Conservation (phyloP, 2,888 invertebrate genomes). For the Spicauda simplicius region DNA sequence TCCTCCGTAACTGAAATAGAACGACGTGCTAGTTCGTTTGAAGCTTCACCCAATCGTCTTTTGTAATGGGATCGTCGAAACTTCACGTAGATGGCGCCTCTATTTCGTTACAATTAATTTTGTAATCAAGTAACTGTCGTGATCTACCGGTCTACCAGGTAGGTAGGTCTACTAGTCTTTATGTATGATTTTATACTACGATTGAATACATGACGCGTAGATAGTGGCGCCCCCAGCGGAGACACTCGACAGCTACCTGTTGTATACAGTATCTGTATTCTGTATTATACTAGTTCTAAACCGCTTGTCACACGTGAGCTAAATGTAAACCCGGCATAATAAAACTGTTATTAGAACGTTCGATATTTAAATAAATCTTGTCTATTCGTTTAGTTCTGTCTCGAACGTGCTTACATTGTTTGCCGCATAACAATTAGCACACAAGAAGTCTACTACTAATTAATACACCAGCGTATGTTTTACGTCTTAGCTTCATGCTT, state of each 20-base stretch:
- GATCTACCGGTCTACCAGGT: too few relatives aligned
- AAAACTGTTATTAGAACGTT: slow-evolving; percentile 27
- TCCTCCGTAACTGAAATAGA: background rate
- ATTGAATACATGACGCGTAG: background rate
- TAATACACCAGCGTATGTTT: slow-evolving; percentile 32
- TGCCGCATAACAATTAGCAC: slow-evolving; percentile 24
- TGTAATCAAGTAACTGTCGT: too few relatives aligned
- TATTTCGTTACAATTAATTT: background rate
- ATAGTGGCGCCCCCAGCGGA: slow-evolving; percentile 1
- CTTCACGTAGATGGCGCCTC: background rate
- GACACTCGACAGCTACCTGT: background rate
- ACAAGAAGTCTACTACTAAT: slow-evolving; percentile 25
- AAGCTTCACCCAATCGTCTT: slow-evolving; percentile 3
- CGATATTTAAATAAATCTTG: slow-evolving; percentile 19
- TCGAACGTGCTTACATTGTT: slow-evolving; percentile 22
- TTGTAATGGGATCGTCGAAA: background rate
- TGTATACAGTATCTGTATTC: background rate
- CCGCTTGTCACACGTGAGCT: background rate
- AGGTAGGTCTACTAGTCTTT: too few relatives aligned
- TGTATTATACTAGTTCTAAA: background rate
- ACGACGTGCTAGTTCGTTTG: background rate
- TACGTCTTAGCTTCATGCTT: slow-evolving; percentile 39
- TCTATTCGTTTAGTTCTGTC: slow-evolving; percentile 25
- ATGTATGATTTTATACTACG: background rate
- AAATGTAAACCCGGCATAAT: slow-evolving; percentile 26